phyloP scores from a whole-genome alignment of 2,797 vertebrate species.

The Cossypha niveicapilla region DNA sequence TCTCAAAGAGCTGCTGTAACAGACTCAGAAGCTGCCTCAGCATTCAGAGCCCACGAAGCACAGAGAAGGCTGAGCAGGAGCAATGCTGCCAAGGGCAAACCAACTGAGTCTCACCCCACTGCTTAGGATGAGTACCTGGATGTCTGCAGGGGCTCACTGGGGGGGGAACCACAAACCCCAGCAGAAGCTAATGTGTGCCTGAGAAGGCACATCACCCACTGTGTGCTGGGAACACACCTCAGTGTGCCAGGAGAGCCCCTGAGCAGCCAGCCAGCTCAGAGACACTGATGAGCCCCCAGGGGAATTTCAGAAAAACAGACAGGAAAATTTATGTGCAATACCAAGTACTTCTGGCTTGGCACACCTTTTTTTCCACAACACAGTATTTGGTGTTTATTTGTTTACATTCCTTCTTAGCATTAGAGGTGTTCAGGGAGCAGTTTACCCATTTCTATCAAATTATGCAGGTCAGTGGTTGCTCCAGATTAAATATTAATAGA shows the following conservation, averaged over 20 bases:
- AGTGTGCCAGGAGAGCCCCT: background rate
- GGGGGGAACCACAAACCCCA: background rate
- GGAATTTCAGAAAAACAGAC: background rate
- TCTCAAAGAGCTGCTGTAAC: background rate
- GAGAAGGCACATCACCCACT: background rate
- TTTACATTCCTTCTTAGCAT: background rate
- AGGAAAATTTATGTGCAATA: background rate
- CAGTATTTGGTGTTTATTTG: background rate
- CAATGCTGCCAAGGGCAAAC: background rate
- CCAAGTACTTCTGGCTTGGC: background rate
- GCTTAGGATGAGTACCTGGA: background rate
- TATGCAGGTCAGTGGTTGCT: background rate
- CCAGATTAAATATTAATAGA: conserved; percentile 9
- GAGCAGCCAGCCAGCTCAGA: background rate
- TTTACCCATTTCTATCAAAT: background rate
- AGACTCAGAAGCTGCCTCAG: background rate
- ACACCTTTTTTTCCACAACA: background rate
- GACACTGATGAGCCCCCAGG: background rate
- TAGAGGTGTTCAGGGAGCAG: background rate
- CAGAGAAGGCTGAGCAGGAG: background rate
- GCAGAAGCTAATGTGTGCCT: background rate
- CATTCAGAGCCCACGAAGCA: background rate
- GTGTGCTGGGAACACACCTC: background rate
- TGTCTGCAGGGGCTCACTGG: background rate
- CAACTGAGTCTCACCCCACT: background rate